phyloP scores from a whole-genome alignment of 2,113 vertebrate genomes.

The Microcebus tavaratra region DNA sequence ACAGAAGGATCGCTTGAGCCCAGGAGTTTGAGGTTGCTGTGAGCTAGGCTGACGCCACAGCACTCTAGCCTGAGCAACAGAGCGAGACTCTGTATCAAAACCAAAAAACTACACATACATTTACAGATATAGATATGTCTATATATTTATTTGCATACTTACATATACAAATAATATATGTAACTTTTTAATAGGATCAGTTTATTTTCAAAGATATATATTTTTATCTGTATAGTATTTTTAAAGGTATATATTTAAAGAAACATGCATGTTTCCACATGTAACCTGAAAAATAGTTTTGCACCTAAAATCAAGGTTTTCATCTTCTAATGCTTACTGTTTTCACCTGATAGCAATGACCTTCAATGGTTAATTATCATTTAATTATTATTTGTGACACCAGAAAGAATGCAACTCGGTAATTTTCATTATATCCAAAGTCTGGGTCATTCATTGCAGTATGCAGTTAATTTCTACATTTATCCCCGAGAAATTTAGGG shows the following conservation, averaged over 20 bases:
- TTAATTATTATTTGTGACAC: not conserved
- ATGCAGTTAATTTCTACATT: slow-evolving; percentile 42
- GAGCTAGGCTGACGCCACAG: too few relatives aligned
- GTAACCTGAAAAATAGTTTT: slow-evolving; percentile 46
- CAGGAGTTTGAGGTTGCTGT: too few relatives aligned
- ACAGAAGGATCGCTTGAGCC: too few relatives aligned
- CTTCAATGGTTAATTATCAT: slow-evolving; percentile 3
- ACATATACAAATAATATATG: not conserved
- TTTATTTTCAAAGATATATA: not conserved
- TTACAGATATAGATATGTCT: not conserved
- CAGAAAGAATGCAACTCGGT: slow-evolving; percentile 33
- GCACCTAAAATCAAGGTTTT: slow-evolving; percentile 40
- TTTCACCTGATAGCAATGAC: not conserved
- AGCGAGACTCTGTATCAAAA: too few relatives aligned
- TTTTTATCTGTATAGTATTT: not conserved
- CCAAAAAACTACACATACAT: too few relatives aligned
- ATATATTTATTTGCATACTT: not conserved
- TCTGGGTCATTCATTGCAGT: not conserved
- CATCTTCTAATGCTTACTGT: not conserved
- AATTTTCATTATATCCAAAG: slow-evolving; percentile 46
- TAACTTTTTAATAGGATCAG: not conserved
- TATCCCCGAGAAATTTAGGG: slow-evolving; percentile 3
- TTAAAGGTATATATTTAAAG: not conserved
- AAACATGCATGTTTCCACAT: not conserved
- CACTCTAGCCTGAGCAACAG: too few relatives aligned